These are phyloP conservation scores for Tachina fera DNA, from an alignment of 2,888 invertebrate species.

Conservation along the genomic window DNA sequence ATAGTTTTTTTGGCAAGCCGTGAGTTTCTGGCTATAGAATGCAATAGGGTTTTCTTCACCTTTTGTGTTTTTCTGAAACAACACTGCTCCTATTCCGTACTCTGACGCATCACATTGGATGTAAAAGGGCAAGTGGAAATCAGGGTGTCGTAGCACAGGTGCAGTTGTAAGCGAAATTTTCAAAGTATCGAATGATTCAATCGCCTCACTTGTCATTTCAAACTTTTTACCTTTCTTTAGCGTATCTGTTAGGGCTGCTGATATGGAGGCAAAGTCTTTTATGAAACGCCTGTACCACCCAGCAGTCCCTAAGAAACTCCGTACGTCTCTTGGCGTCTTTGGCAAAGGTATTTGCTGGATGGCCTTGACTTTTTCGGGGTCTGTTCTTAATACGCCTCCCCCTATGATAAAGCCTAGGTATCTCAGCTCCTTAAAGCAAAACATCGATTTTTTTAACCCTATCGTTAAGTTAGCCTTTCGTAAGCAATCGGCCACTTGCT, in stretches of 20 bases:
- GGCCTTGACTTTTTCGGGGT: conserved; percentile 1
- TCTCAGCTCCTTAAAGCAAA: conserved; percentile 64
- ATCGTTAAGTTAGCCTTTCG: conserved; percentile 55
- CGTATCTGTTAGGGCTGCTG: neutral
- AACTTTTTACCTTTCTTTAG: neutral
- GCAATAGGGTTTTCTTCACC: neutral
- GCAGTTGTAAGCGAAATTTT: neutral
- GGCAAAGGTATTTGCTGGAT: conserved; percentile 36
- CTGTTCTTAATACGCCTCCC: conserved; percentile 20
- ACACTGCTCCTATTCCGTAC: neutral
- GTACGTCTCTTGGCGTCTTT: conserved; percentile 54
- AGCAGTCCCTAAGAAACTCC: conserved; percentile 43
- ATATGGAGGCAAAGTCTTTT: conserved; percentile 3
- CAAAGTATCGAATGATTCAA: neutral
- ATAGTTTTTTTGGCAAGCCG: neutral
- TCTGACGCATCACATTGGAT: neutral
- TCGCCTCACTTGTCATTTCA: neutral
- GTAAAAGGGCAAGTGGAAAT: neutral
- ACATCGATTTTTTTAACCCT: conserved; percentile 44
- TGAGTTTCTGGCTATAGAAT: neutral
- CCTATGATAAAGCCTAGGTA: conserved; percentile 63
- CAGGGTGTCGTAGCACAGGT: neutral
- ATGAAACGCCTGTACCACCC: conserved; percentile 11
- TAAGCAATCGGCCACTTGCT: conserved; percentile 39
- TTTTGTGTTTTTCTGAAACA: neutral